Evolutionary conservation across 2,113 vertebrate species (phyloP).

Genomic region (Leptocoma aspasia): DNA sequence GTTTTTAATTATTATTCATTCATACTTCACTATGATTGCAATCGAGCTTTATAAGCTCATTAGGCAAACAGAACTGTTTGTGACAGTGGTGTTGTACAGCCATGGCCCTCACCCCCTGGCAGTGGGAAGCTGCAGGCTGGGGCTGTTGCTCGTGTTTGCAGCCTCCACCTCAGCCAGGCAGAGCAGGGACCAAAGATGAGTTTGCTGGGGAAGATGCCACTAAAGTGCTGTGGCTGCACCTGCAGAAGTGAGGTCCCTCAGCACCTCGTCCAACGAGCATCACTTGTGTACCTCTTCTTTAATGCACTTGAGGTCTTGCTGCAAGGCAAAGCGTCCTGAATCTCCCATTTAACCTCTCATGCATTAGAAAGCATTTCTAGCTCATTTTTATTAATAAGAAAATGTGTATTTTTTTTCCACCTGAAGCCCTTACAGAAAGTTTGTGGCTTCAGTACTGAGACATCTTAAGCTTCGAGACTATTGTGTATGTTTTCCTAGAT

Average conservation of each 20-base stretch:
- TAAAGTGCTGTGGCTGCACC: background rate
- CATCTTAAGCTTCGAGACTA: constrained; percentile 32
- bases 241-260: background rate
- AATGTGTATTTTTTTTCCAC: background rate
- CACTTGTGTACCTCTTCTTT: constrained; percentile 22
- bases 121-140: background rate
- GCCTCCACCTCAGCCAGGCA: background rate
- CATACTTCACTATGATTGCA: constrained; percentile 63
- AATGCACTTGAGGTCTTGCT: background rate
- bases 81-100: background rate
- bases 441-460: constrained; percentile 14
- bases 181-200: background rate
- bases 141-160: background rate
- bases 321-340: background rate
- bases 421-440: constrained; percentile 16
- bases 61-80: constrained; percentile 23
- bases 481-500: constrained; percentile 31
- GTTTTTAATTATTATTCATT: constrained; percentile 43
- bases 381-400: constrained; percentile 27
- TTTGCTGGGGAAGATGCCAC: background rate
- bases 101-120: background rate
- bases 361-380: constrained; percentile 15
- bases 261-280: background rate
- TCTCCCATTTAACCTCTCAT: background rate
- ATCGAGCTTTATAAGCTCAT: constrained; percentile 79